Percentiles rank a stretch among this genome's conserved stretches.
These are phyloP conservation scores for Zosterops borbonicus DNA, from an alignment of 2,113 vertebrate genomes.

Conservation along the genomic window DNA sequence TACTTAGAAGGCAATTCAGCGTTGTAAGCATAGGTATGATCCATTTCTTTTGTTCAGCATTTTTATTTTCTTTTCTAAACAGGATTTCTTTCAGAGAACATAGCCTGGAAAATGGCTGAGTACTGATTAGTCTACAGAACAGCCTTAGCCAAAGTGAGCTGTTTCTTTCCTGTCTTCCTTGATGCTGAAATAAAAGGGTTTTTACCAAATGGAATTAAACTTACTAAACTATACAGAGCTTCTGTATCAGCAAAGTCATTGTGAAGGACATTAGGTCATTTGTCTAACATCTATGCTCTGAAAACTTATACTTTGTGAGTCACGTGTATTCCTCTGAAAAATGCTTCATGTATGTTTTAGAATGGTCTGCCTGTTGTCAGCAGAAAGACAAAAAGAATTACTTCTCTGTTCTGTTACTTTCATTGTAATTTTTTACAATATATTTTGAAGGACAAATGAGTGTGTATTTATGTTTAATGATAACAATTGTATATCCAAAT, in stretches of 20 bases:
- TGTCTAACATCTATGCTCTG: not conserved
- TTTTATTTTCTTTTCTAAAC: not conserved
- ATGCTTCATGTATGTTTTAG: not conserved
- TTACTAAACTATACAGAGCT: not conserved
- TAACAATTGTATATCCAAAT: not conserved
- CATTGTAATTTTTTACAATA: not conserved
- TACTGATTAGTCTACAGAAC: not conserved
- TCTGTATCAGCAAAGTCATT: not conserved
- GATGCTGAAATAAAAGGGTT: not conserved
- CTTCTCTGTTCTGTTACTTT: not conserved
- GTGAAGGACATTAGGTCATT: not conserved
- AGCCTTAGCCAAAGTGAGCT: not conserved
- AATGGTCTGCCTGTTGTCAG: not conserved
- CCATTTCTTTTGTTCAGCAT: rapidly evolving
- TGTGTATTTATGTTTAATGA: not conserved
- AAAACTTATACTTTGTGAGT: not conserved
- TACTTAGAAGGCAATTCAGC: not conserved
- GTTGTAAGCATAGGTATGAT: not conserved
- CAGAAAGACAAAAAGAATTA: not conserved
- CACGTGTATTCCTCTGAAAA: not conserved
- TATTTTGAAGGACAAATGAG: not conserved
- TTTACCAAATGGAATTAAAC: not conserved
- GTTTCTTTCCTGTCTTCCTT: not conserved
- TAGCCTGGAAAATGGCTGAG: not conserved
- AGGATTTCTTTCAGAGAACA: not conserved